Evolutionary conservation across 2,797 vertebrate genomes (phyloP), one percentile per base, ranked within the genome.

Genomic region (Pseudotriccus pelzelni): DNA sequence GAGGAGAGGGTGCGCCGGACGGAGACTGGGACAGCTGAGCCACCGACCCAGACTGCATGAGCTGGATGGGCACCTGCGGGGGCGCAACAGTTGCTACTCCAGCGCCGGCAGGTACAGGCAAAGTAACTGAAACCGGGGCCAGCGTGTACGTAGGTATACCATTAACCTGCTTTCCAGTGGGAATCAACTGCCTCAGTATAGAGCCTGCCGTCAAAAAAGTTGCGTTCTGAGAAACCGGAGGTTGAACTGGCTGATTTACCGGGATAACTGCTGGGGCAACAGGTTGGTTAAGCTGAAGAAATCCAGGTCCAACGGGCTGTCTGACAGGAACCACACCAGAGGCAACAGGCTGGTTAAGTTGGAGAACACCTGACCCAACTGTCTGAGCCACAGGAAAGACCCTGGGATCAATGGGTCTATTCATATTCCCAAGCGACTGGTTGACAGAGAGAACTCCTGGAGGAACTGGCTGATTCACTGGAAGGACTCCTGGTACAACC

Each of bases 61-160:
- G 93, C 32, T 98, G 98, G 63, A 96, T 86, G 5, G 98, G 98
- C 93, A 98, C 49, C 25, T 98, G 98, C 0, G 98, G 97, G 17
- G 98, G 95, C 0, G 96, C 66, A 18, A 97, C 96, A 7, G 97
- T 95, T 1, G 98, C 94, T 9, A 98, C 87, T n/a, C 94, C 97
- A 8, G 98, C 96, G 36, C 96, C 97, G 0, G 98, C 68, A 44
- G 98, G 75, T 44, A 98, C 97, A 1, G 98, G 98, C 94, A 99
- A 74, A 21, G 98, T 97, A 56, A 99, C 97, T 2, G 99, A 99
- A 59, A 99, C 96, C 0, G 99, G 99, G 7, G 99, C 98, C 30
- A 99, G 98, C 0, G 99, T 99, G 94, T 99, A 99, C 0, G 98
- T 99, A 12, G 99, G 99, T 95, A 99, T 98, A 44, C 99, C 99